Evolutionary conservation across 2,888 invertebrate species (phyloP).

Genomic region (Diplazon laetatorius): DNA sequence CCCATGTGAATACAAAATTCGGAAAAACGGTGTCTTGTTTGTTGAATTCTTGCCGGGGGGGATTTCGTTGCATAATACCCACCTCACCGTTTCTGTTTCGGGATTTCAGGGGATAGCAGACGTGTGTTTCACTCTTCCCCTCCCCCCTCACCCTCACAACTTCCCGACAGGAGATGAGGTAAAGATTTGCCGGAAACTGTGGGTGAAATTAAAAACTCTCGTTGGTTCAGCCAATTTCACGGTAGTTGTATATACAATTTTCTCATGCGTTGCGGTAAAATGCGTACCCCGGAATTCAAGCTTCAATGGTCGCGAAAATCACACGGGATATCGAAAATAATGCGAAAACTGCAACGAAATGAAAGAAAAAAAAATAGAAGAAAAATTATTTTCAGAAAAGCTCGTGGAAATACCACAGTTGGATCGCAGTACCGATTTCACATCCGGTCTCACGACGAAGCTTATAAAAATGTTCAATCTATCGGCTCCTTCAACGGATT

Average conservation of each 20-base stretch:
- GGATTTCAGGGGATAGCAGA: not conserved
- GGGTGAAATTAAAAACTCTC: not conserved
- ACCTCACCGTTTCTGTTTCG: not conserved
- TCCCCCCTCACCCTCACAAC: too few relatives aligned
- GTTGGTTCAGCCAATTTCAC: constrained; percentile 49
- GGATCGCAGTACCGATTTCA: constrained; percentile 33
- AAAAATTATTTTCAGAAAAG: constrained; percentile 18
- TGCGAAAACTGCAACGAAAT: constrained; percentile 13
- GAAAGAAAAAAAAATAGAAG: too few relatives aligned
- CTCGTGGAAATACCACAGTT: constrained; percentile 23
- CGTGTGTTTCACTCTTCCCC: constrained; percentile 37
- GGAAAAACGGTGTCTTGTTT: constrained; percentile 19
- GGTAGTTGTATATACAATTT: not conserved
- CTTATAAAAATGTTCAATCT: constrained; percentile 12
- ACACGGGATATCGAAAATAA: not conserved
- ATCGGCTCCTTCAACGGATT: constrained; percentile 15
- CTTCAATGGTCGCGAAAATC: constrained; percentile 33
- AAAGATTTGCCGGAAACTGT: constrained; percentile 49
- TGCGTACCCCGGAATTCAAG: constrained; percentile 28
- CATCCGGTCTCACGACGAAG: constrained; percentile 23
- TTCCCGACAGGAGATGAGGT: constrained; percentile 22
- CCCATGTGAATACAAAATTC: constrained; percentile 31
- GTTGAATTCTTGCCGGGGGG: constrained; percentile 16
- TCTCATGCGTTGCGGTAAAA: not conserved
- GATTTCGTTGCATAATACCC: constrained; percentile 20